Evolutionary conservation across 2,888 invertebrate species (phyloP), one percentile per base, ranked within the genome.

Genomic region (Cheilosia vulpina): DNA sequence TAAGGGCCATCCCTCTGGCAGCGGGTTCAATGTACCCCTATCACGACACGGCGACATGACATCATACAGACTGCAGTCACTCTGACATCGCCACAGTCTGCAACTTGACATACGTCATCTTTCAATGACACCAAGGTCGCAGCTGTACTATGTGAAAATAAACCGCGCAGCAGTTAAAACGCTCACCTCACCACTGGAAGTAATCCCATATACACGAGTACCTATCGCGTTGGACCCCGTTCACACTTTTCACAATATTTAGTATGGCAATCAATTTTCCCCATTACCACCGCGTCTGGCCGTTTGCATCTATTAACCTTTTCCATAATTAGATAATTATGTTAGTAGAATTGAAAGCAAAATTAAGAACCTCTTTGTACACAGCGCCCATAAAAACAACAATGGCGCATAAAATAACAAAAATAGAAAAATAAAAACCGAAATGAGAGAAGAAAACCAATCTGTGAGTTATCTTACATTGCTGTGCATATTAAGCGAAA

Each of bases 401-500:
- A 19, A 73, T 27, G 31, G 62, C 38, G 52, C 19, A 41, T 38
- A 34, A 17, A 19, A n/a, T n/a, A 41, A 55, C 13, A 13, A 13
- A 38, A 13, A 34, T 34, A 38, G 13, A 13, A 13, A 38, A 38
- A 38, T 38, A 62, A 52, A 9, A 27, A 41, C 9, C 7, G 7
- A 52, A 43, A 53, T 9, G 31, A 57, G 17, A 52, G 17, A 52
- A 52, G 47, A 34, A 52, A 15, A 24, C 6, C 24, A 24, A 27
- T 47, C 38, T 50, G 7, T 21, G 21, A 41, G 11, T 41, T 21
- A 13, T 55, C 62, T 53, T 60, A 69, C 68, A 69, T 45, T 53
- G 60, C 1, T 34, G 77, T 69, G 77, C 45, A 77, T 77, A 77
- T 69, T 62, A 62, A 77, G 55, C 69, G 34, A 77, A 38, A 38